Evolutionary conservation across 2,888 invertebrate species (phyloP).

Genomic region (Arge pagana): DNA sequence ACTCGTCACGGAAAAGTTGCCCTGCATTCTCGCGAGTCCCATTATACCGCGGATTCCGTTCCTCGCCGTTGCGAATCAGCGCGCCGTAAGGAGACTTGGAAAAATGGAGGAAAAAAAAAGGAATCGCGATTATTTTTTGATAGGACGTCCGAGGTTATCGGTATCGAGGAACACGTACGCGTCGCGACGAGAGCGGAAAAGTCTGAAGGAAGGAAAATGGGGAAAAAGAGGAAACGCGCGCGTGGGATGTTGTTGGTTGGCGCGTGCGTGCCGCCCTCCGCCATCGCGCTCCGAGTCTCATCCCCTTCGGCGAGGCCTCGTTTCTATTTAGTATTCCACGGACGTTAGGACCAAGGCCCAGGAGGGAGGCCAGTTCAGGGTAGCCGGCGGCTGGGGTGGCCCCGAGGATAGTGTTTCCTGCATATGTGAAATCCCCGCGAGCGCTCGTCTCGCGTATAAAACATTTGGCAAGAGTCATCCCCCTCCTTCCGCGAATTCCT

Average conservation of each 20-base stretch:
- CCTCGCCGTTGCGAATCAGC: too few relatives aligned
- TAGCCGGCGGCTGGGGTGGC: slow-evolving; percentile 5
- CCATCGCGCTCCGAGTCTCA: neutral
- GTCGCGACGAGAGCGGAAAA: too few relatives aligned
- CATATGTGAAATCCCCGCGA: slow-evolving; percentile 30
- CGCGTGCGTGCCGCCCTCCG: too few relatives aligned
- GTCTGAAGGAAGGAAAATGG: neutral
- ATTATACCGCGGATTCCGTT: too few relatives aligned
- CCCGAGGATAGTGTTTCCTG: slow-evolving; percentile 42
- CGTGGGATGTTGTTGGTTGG: neutral
- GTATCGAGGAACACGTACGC: too few relatives aligned
- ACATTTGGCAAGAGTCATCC: slow-evolving; percentile 23
- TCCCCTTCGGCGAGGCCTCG: too few relatives aligned
- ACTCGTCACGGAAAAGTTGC: too few relatives aligned
- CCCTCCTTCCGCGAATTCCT: neutral
- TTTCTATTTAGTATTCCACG: slow-evolving; percentile 15
- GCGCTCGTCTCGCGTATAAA: slow-evolving; percentile 34
- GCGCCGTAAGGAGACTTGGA: too few relatives aligned
- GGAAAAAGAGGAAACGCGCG: neutral
- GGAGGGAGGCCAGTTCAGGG: slow-evolving; percentile 8
- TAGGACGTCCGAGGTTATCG: too few relatives aligned
- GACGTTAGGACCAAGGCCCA: slow-evolving; percentile 12
- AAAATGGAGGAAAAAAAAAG: too few relatives aligned
- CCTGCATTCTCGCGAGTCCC: too few relatives aligned
- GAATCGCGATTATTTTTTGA: too few relatives aligned